phyloP scores from a whole-genome alignment of 2,888 invertebrate species.

The Acanthopleura granulata region DNA sequence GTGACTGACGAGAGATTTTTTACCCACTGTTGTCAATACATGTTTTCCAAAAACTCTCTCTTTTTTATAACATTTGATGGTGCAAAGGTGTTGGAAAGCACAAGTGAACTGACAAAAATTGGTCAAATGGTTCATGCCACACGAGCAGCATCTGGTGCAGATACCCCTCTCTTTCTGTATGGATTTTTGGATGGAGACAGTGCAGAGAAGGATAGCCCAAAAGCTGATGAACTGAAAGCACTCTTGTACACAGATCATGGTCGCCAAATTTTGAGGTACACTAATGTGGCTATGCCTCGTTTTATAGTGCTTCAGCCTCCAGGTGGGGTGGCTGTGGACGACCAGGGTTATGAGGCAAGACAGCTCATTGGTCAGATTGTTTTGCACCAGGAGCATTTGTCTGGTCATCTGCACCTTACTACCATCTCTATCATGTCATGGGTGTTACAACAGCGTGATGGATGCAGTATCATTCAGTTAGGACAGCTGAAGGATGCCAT shows the following conservation, averaged over 20 bases:
- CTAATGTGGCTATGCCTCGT: neutral
- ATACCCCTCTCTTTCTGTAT: slow-evolving; percentile 7
- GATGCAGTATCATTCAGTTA: neutral
- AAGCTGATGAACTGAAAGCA: slow-evolving; percentile 7
- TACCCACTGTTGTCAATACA: slow-evolving; percentile 42
- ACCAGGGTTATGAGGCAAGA: neutral
- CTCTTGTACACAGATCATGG: slow-evolving; percentile 11
- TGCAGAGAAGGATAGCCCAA: neutral
- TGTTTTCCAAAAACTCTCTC: slow-evolving; percentile 46
- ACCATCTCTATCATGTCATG: neutral
- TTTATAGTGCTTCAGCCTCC: neutral
- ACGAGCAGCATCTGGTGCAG: slow-evolving; percentile 37
- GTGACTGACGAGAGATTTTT: slow-evolving; percentile 49
- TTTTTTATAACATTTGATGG: slow-evolving; percentile 52
- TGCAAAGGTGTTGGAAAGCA: slow-evolving; percentile 42
- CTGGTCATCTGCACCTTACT: neutral
- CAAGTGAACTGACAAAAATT: slow-evolving; percentile 43
- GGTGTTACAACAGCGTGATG: neutral
- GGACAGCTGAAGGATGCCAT: neutral
- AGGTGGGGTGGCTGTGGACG: neutral
- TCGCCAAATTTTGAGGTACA: neutral
- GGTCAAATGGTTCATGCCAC: slow-evolving; percentile 44
- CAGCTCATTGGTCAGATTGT: neutral
- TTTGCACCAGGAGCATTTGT: neutral
- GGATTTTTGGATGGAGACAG: slow-evolving; percentile 1